These are phyloP conservation scores for Adelognathus sp. DNA, from an alignment of 2,888 invertebrate species.

Conservation along the genomic window DNA sequence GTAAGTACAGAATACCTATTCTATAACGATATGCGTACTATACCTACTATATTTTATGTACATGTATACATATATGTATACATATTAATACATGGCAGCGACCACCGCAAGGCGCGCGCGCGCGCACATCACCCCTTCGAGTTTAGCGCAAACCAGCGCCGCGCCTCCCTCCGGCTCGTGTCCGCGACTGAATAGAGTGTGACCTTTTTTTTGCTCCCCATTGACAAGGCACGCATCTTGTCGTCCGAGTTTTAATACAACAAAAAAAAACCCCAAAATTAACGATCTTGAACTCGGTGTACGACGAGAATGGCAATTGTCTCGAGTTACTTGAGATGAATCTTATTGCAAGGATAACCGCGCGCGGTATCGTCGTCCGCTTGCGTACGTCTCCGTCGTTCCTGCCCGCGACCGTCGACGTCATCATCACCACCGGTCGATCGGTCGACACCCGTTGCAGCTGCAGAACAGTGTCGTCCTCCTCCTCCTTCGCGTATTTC, in stretches of 20 bases:
- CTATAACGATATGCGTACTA: no score
- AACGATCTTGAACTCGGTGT: no score
- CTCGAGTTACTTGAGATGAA: conserved; percentile 15
- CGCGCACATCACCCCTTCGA: conserved; percentile 76
- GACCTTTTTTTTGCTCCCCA: background rate
- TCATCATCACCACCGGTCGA: conserved; percentile 65
- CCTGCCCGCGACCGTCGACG: conserved; percentile 18
- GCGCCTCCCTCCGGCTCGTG: conserved; percentile 52
- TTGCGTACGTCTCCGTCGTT: background rate
- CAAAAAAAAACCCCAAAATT: background rate
- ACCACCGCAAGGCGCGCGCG: conserved; percentile 82
- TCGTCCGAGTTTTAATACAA: background rate
- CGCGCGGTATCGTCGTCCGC: background rate
- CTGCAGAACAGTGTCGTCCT: conserved; percentile 42
- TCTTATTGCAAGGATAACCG: background rate
- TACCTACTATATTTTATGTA: no score
- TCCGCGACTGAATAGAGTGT: conserved; percentile 1
- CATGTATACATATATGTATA: background rate
- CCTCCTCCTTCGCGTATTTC: conserved; percentile 30
- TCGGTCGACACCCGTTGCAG: conserved; percentile 78
- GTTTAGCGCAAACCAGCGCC: conserved; percentile 72
- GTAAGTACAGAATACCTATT: no score
- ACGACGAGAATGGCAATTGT: conserved; percentile 12
- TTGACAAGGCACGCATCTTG: background rate
- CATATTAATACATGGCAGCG: background rate